These are phyloP conservation scores for Orthonychiurus folsomi DNA, from an alignment of 2,888 invertebrate species.

Conservation along the genomic window DNA sequence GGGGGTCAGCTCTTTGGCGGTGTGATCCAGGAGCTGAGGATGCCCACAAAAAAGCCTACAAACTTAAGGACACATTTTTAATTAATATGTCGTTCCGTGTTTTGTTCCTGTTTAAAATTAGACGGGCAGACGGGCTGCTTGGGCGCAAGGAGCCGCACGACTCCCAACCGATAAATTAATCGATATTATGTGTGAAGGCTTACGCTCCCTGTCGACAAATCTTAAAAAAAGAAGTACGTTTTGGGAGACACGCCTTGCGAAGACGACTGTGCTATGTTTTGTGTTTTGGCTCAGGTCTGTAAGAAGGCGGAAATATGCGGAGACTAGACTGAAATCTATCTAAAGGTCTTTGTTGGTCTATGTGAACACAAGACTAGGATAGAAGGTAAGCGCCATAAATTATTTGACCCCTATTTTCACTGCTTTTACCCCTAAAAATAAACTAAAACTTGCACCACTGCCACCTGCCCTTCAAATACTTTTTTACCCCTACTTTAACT, in stretches of 20 bases:
- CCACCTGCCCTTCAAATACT: too few species aligned
- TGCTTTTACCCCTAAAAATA: too few species aligned
- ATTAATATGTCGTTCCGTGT: not conserved
- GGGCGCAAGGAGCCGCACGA: conserved; percentile 11
- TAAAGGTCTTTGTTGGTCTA: too few species aligned
- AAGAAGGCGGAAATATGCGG: conserved; percentile 12
- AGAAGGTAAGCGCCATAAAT: conserved; percentile 4
- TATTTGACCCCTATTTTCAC: not conserved
- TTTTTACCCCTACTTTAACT: too few species aligned
- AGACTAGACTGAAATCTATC: too few species aligned
- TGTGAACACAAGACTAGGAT: conserved; percentile 13
- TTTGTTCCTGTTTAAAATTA: not conserved
- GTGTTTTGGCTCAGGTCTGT: conserved; percentile 7
- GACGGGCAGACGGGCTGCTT: not conserved
- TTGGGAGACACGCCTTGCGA: conserved; percentile 12
- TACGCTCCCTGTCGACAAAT: conserved; percentile 11
- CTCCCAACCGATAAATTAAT: conserved; percentile 8
- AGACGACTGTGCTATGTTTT: conserved; percentile 16
- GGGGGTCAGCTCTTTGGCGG: conserved; percentile 4
- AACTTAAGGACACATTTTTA: not conserved
- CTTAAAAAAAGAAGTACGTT: conserved; percentile 10
- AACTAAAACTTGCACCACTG: too few species aligned
- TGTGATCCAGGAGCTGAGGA: not conserved
- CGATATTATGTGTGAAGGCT: not conserved
- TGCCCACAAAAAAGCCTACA: not conserved